Conservation (phyloP, 2,888 invertebrate genomes). For the Drosophila phalerata region DNA sequence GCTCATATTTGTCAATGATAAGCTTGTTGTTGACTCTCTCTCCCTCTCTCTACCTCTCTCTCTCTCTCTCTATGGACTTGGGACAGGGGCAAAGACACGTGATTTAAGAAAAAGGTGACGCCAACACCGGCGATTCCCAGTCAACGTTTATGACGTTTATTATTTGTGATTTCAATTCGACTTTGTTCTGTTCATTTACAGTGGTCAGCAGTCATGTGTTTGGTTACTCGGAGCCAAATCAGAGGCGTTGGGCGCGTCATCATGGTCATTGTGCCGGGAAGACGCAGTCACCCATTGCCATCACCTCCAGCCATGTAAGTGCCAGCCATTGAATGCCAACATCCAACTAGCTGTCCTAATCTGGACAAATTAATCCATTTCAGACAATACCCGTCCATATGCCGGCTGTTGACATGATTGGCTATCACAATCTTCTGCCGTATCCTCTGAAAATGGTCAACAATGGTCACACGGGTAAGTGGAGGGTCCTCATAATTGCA, state of each 20-base stretch:
- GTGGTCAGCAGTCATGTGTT: slow-evolving; percentile 85
- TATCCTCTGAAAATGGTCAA: slow-evolving; percentile 89
- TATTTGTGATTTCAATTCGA: slow-evolving; percentile 24
- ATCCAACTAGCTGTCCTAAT: background rate
- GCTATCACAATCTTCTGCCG: slow-evolving; percentile 89
- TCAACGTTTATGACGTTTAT: slow-evolving; percentile 15
- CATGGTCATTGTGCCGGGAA: slow-evolving; percentile 89
- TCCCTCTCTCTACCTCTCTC: too few species aligned
- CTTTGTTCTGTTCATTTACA: slow-evolving; percentile 46
- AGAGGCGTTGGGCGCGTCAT: slow-evolving; percentile 88
- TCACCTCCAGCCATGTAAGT: slow-evolving; percentile 86
- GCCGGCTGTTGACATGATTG: slow-evolving; percentile 90
- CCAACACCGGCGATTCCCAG: slow-evolving; percentile 16
- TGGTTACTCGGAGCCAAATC: slow-evolving; percentile 88
- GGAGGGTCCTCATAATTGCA: background rate
- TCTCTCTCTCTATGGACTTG: slow-evolving; percentile 6
- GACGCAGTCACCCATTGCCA: slow-evolving; percentile 88
- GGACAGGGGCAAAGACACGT: slow-evolving; percentile 44
- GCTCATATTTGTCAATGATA: slow-evolving; percentile 70
- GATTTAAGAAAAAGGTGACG: slow-evolving; percentile 34
- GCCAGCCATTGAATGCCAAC: background rate
- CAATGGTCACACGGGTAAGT: slow-evolving; percentile 90
- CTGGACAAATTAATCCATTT: background rate
- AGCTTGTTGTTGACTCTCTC: slow-evolving; percentile 23
- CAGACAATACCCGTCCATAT: slow-evolving; percentile 88